Percentiles rank a stretch among this genome's conserved stretches.
Conservation (phyloP, 2,113 vertebrate genomes). For the Cochlearius cochlearius region DNA sequence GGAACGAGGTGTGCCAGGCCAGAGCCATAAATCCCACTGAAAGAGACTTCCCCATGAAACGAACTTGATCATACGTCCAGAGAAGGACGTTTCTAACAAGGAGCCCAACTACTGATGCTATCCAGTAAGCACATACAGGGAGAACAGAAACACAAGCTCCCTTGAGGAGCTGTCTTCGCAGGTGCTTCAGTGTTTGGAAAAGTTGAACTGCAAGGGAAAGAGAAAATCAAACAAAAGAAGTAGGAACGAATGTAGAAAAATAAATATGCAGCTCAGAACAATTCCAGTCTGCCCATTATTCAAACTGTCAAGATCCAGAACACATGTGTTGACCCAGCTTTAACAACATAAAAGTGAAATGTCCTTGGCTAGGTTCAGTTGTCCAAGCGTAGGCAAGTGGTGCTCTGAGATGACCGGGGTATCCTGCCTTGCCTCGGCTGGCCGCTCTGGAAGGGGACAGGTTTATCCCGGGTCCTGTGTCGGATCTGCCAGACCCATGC, state of each 20-base stretch:
- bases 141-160: neutral
- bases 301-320: neutral
- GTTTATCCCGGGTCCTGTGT: neutral
- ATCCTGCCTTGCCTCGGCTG: neutral
- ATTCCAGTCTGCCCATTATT: neutral
- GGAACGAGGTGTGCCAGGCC: neutral
- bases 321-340: neutral
- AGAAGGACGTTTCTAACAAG: neutral
- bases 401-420: neutral
- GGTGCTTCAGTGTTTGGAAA: neutral
- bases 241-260: neutral
- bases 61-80: rapidly evolving
- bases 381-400: neutral
- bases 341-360: neutral
- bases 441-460: neutral
- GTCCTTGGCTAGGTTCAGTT: neutral
- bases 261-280: neutral
- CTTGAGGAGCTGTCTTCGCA: neutral
- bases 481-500: neutral
- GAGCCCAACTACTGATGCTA: neutral
- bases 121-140: neutral
- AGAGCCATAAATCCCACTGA: neutral
- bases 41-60: neutral
- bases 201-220: neutral
- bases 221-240: neutral